Evolutionary conservation across 2,888 invertebrate genomes (phyloP).

Genomic region (Dryadula phaetusa): DNA sequence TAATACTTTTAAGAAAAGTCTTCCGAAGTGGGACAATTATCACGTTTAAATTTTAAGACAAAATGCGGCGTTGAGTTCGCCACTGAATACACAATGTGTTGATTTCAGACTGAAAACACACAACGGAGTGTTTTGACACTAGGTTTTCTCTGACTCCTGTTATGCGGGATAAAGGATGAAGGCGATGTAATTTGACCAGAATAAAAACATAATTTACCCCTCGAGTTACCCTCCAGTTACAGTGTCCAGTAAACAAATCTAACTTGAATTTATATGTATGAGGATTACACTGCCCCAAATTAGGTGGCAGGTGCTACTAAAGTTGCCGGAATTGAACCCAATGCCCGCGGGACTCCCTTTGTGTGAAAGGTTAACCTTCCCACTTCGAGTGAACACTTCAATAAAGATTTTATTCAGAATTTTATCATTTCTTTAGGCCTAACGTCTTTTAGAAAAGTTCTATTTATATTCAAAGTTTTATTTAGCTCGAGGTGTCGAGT

Average conservation of each 20-base stretch:
- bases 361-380: conserved; percentile 48
- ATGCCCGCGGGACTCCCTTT: conserved; percentile 56
- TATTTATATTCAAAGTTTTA: too few species aligned
- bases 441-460: neutral
- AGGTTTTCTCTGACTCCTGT: too few species aligned
- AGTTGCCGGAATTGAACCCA: conserved; percentile 53
- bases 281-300: conserved; percentile 62
- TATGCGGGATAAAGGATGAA: too few species aligned
- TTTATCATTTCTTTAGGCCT: conserved; percentile 26
- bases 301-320: conserved; percentile 66
- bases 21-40: too few species aligned
- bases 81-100: too few species aligned
- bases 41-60: too few species aligned
- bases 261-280: conserved; percentile 67
- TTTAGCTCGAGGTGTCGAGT: too few species aligned
- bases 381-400: conserved; percentile 25
- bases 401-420: conserved; percentile 34
- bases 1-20: too few species aligned
- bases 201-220: neutral
- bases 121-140: too few species aligned
- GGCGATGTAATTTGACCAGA: neutral
- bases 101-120: too few species aligned
- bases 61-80: too few species aligned
- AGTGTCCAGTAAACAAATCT: conserved; percentile 51
- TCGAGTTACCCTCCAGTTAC: neutral